These are phyloP conservation scores for Tetheella fluctuosa DNA, from an alignment of 2,888 invertebrate species.

Conservation along the genomic window DNA sequence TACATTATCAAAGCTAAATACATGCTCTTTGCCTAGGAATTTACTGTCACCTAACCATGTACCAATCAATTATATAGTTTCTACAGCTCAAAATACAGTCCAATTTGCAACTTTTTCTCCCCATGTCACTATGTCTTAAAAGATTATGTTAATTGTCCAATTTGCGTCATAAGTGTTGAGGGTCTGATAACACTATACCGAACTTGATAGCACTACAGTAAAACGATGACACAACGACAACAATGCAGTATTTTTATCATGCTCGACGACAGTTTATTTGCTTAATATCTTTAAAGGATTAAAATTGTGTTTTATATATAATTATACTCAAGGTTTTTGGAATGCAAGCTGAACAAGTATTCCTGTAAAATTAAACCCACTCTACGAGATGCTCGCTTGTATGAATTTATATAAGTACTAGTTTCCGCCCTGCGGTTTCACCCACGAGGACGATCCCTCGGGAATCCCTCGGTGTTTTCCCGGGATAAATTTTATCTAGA, in stretches of 20 bases:
- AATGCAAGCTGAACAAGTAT: too few relatives aligned
- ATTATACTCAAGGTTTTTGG: neutral
- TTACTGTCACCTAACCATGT: too few relatives aligned
- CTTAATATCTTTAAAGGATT: neutral
- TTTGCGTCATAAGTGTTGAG: slow-evolving; percentile 6
- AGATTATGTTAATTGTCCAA: slow-evolving; percentile 11
- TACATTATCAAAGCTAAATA: too few relatives aligned
- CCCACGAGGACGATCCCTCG: too few relatives aligned
- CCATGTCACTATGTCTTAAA: neutral
- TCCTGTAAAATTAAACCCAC: too few relatives aligned
- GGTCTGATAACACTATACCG: slow-evolving; percentile 9
- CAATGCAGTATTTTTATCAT: slow-evolving; percentile 57
- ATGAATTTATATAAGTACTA: too few relatives aligned
- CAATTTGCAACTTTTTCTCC: neutral
- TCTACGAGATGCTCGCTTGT: too few relatives aligned
- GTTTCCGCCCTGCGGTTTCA: too few relatives aligned
- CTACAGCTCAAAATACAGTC: neutral
- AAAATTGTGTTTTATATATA: neutral
- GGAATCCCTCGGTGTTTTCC: too few relatives aligned
- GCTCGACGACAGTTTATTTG: neutral
- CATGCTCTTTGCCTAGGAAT: too few relatives aligned
- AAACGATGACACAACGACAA: slow-evolving; percentile 40
- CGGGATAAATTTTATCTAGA: too few relatives aligned
- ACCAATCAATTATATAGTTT: neutral
- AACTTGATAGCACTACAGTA: slow-evolving; percentile 42